Conservation (phyloP, 2,797 vertebrate genomes). For the Hypotaenidia philippensis region DNA sequence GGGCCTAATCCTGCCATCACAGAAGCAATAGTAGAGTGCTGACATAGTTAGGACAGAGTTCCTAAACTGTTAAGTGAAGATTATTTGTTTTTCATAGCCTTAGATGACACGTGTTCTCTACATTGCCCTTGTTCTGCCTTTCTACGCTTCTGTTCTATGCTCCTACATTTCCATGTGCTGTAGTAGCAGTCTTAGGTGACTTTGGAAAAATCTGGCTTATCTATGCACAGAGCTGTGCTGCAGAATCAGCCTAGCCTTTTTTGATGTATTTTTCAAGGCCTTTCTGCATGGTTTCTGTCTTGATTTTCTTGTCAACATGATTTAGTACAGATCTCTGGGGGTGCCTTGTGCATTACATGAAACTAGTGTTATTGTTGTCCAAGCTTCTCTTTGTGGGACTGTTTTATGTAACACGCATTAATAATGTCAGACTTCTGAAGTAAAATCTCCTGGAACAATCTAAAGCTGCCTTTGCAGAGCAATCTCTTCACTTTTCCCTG, state of each 20-base stretch:
- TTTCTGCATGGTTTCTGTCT: slow-evolving; percentile 37
- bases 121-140: not conserved
- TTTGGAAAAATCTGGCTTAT: not conserved
- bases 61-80: not conserved
- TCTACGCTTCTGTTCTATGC: not conserved
- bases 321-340: slow-evolving; percentile 38
- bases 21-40: not conserved
- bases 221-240: not conserved
- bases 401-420: slow-evolving; percentile 9
- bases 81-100: not conserved
- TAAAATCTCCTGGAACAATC: not conserved
- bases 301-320: slow-evolving; percentile 57
- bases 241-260: not conserved
- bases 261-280: slow-evolving; percentile 39
- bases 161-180: not conserved
- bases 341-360: not conserved
- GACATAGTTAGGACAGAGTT: not conserved
- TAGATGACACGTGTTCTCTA: not conserved
- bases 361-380: not conserved
- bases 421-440: slow-evolving; percentile 27
- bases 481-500: not conserved
- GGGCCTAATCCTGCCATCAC: not conserved
- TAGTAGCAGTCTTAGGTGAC: not conserved
- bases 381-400: slow-evolving; percentile 27
- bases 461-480: slow-evolving; percentile 4